A percentile compares a stretch with the other conserved stretches of the same genome.
phyloP scores from a whole-genome alignment of 2,113 vertebrate genomes.

The Grallaria varia region DNA sequence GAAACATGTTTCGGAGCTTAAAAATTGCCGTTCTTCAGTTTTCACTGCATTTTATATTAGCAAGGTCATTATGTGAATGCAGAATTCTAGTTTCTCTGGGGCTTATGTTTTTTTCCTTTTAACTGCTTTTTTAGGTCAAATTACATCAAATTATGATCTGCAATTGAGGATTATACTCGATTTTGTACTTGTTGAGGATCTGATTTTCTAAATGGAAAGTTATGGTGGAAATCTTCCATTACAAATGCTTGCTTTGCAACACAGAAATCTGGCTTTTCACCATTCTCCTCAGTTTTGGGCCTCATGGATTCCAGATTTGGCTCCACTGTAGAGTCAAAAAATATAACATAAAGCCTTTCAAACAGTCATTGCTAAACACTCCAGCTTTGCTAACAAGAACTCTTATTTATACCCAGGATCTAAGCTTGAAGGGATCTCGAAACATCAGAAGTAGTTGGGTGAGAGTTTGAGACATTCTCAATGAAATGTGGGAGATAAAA shows the following conservation, averaged over 20 bases:
- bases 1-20: neutral
- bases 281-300: neutral
- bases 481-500: slow-evolving; percentile 45
- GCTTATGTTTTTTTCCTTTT: neutral
- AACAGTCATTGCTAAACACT: neutral
- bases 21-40: neutral
- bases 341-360: neutral
- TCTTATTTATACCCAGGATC: slow-evolving; percentile 28
- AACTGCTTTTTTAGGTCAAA: neutral
- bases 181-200: neutral
- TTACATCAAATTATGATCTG: neutral
- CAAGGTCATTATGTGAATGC: neutral
- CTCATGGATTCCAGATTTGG: neutral
- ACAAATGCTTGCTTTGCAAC: neutral
- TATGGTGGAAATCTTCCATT: neutral
- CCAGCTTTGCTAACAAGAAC: neutral
- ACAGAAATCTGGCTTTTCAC: neutral
- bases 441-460: slow-evolving; percentile 34
- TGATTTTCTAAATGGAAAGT: neutral
- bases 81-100: neutral
- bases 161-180: neutral
- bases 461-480: slow-evolving; percentile 33
- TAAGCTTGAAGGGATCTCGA: slow-evolving; percentile 51
- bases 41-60: neutral
- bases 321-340: neutral